Base-by-base conservation (phyloP, 2,888 invertebrate species). In the Aphodius granarius region DNA sequence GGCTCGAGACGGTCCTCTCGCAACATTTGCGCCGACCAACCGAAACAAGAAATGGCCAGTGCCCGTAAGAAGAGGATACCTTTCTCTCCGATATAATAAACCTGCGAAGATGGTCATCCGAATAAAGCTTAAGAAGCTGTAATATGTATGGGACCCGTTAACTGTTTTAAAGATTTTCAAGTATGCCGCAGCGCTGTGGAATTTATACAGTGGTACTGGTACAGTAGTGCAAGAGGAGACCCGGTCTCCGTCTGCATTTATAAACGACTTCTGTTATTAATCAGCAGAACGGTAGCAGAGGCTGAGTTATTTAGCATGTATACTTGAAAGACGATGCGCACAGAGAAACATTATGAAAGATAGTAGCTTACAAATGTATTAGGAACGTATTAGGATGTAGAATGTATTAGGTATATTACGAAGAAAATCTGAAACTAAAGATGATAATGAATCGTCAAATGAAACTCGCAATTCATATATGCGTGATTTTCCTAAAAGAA, bases 401-500 rank as follows among this genome's bases (percentile, higher is more conserved):
- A 5, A 23, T 9, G n/a, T n/a, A n/a, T n/a, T n/a, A n/a, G n/a
- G n/a, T n/a, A n/a, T n/a, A n/a, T 23, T 23, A 20, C 70, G 74
- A 73, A 71, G 63, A 63, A 70, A 74, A 74, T 74, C 65, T 74
- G n/a, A n/a, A n/a, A n/a, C n/a, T n/a, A n/a, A n/a, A n/a, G n/a
- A n/a, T n/a, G n/a, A n/a, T n/a, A n/a, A n/a, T n/a, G n/a, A n/a
- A n/a, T n/a, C n/a, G n/a, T n/a, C n/a, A n/a, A 71, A 70, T 74
- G 70, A 74, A 74, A 70, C 63, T 74, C 23, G 74, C 64, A 74
- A 71, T 43, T 65, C 71, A 43, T 70, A 74, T 65, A 65, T 63
- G 74, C 71, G 76, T 73, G 73, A 76, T 76, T 76, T 76, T 73
- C 70, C 73, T 73, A 73, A 43, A 13, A 43, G 43, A 43, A 43